Percentiles rank a stretch among this genome's conserved stretches.
Evolutionary conservation across 2,113 vertebrate species (phyloP).

Genomic region (Pelmatolapia mariae): DNA sequence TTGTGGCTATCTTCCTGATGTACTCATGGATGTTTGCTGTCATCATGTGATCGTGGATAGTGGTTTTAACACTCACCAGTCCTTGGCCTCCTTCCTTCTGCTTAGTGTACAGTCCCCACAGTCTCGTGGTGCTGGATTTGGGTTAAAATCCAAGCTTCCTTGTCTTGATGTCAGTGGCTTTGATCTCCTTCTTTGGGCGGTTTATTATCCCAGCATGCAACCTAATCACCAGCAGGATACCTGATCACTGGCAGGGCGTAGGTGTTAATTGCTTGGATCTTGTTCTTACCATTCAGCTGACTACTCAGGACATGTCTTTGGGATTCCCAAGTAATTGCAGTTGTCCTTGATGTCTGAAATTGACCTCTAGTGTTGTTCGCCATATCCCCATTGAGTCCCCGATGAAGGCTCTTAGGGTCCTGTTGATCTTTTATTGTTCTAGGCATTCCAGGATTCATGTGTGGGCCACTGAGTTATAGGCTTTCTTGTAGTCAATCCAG

Average conservation of each 20-base stretch:
- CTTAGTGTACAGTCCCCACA: background rate
- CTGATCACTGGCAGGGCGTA: background rate
- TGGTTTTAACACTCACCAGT: background rate
- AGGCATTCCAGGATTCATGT: background rate
- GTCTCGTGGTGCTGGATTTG: background rate
- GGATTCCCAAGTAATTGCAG: background rate
- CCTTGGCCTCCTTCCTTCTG: background rate
- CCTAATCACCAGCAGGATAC: background rate
- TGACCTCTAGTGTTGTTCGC: background rate
- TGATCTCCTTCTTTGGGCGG: background rate
- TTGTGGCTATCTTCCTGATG: background rate
- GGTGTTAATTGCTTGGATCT: background rate
- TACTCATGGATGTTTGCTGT: background rate
- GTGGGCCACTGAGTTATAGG: background rate
- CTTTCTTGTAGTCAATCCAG: background rate
- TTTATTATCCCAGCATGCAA: background rate
- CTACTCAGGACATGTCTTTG: background rate
- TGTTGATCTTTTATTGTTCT: background rate
- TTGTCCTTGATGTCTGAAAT: background rate
- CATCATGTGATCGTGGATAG: background rate
- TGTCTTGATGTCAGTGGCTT: background rate
- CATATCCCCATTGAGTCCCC: background rate
- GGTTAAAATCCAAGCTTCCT: background rate
- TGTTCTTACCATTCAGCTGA: background rate
- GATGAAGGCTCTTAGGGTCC: background rate